These are phyloP conservation scores for Todiramphus chloris DNA, from an alignment of 2,113 vertebrate genomes.

Conservation along the genomic window DNA sequence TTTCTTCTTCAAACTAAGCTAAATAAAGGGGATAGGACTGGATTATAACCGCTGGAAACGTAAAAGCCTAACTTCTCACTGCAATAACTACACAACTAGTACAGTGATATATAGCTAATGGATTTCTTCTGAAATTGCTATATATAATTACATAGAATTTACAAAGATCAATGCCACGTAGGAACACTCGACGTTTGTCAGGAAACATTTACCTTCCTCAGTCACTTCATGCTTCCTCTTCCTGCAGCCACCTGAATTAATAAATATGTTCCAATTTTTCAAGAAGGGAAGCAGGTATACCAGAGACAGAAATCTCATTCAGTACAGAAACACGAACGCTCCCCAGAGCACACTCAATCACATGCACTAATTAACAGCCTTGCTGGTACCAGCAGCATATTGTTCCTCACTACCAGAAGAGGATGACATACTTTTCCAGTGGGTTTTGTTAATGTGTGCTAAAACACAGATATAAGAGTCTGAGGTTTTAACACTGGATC, in stretches of 20 bases:
- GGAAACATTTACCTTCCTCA: background rate
- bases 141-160: background rate
- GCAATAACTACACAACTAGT: background rate
- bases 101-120: background rate
- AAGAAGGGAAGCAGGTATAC: background rate
- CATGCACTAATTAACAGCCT: constrained; percentile 60
- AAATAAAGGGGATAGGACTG: background rate
- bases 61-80: background rate
- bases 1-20: background rate
- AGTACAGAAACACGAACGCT: background rate
- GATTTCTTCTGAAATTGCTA: background rate
- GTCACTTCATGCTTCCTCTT: background rate
- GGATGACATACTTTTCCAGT: constrained; percentile 48
- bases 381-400: constrained; percentile 11
- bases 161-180: background rate
- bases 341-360: constrained; percentile 55
- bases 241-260: constrained; percentile 16
- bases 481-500: background rate
- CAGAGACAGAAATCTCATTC: constrained; percentile 22
- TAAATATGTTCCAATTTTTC: background rate
- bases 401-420: background rate
- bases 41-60: background rate
- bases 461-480: background rate
- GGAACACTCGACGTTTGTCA: background rate
- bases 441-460: constrained; percentile 6